These are phyloP conservation scores for Cyprinus carpio DNA, from an alignment of 2,113 vertebrate genomes.

Conservation along the genomic window DNA sequence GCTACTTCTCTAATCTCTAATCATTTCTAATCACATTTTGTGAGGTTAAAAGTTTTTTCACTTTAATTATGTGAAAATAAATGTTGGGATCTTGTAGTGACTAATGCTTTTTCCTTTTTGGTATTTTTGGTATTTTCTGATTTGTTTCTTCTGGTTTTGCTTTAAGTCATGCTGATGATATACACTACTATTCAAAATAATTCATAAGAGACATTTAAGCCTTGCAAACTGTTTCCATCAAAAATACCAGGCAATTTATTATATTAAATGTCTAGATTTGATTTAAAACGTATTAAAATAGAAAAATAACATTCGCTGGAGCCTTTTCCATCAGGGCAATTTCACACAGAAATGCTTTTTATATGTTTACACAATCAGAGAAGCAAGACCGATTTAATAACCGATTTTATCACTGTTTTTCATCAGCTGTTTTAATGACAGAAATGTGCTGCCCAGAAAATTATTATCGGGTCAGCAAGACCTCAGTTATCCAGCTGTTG, in stretches of 20 bases:
- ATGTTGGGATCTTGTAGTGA: not conserved
- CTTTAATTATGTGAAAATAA: not conserved
- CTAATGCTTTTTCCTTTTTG: not conserved
- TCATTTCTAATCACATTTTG: too few relatives aligned
- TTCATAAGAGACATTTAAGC: not conserved
- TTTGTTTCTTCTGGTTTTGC: not conserved
- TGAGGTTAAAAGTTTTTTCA: not conserved
- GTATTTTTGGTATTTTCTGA: not conserved
- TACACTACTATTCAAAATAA: not conserved
- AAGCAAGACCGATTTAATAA: conserved; percentile 12
- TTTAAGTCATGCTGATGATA: not conserved
- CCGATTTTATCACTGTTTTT: conserved; percentile 21
- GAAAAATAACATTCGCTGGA: not conserved
- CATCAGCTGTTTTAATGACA: conserved; percentile 29
- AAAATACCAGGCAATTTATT: not conserved
- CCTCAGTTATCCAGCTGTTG: not conserved
- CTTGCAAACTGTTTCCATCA: not conserved
- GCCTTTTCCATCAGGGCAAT: not conserved
- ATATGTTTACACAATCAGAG: conserved; percentile 9
- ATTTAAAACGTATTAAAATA: not conserved
- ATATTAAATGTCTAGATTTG: not conserved
- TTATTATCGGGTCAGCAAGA: conserved; percentile 30
- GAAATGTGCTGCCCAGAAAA: conserved; percentile 35
- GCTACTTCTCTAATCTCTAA: conserved; percentile 7
- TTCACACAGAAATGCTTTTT: not conserved